Evolutionary conservation across 2,113 vertebrate genomes (phyloP), one percentile per base, ranked within the genome.

Genomic region (Riparia riparia): DNA sequence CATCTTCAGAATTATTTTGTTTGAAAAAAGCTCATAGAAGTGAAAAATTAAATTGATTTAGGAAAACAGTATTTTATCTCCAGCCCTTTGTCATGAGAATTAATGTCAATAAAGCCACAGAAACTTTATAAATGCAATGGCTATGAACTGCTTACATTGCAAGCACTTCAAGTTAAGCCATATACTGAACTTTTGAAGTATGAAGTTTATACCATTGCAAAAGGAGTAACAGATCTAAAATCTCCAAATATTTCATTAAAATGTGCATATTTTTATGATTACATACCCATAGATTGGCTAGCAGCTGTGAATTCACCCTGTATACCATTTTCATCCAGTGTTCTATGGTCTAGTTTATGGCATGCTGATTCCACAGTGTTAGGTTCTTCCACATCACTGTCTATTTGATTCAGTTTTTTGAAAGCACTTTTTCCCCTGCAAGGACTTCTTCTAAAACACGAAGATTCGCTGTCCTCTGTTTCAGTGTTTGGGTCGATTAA

Each of bases 281-380:
- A 98, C 98, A 65, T 97, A 98, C 98, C 98, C 95, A 97, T 49
- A 93, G 97, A 98, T n/a, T 98, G 98, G 81, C 94, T 37, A 89
- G 97, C 96, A 93, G 93, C 90, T 97, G 97, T 98, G 96, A 97
- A 98, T 97, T 98, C 98, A 96, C 94, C 97, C 96, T 98, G 98
- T 81, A 98, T 86, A 86, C 97, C 98, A 50, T 98, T 98, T 77
- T 97, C 97, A 57, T 96, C 98, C 76, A 69, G 83, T 98, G 96
- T 95, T 95, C 96, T 97, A 93, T 97, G 96, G 93, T 97, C 97
- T 88, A 97, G 80, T 96, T 97, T 98, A 93, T 96, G 97, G 97
- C 91, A 97, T 79, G 97, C 50, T 90, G 95, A 89, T 88, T 98
- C 97, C 96, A 97, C 87, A 97, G 97, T 97, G 96, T 90, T 97